phyloP scores from a whole-genome alignment of 2,797 vertebrate genomes.

The Simalia tracyae region DNA sequence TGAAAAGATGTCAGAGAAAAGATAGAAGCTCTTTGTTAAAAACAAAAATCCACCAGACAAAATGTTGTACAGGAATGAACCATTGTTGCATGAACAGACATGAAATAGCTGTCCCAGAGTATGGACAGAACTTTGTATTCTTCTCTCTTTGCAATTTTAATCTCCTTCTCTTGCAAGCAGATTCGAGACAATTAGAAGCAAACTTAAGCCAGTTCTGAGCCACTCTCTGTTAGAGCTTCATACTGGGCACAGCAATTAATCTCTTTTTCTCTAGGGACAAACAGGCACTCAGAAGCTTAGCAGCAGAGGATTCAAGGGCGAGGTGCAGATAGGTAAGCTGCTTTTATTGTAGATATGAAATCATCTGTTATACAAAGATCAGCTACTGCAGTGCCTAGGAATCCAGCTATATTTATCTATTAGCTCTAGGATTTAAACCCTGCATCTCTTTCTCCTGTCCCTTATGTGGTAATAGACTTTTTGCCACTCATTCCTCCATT shows the following conservation, averaged over 20 bases:
- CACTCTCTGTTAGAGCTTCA: not conserved
- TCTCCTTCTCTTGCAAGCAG: not conserved
- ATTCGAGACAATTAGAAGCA: not conserved
- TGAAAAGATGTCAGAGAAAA: conserved; percentile 46
- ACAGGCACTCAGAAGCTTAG: not conserved
- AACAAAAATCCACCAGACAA: conserved; percentile 24
- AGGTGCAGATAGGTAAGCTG: not conserved
- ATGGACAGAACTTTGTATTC: not conserved
- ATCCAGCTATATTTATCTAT: too few species aligned
- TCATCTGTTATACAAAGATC: too few species aligned
- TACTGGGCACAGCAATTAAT: not conserved
- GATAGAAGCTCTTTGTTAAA: conserved; percentile 32
- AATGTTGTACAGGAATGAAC: conserved; percentile 52
- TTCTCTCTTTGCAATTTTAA: not conserved
- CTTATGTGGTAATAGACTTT: not conserved
- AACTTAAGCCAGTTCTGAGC: not conserved
- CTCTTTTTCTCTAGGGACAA: not conserved
- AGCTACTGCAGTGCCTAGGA: too few species aligned
- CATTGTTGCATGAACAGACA: conserved; percentile 28
- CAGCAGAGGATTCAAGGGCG: not conserved
- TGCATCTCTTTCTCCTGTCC: too few species aligned
- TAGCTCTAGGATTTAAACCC: too few species aligned
- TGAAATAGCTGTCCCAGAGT: not conserved
- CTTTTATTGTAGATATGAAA: not conserved
- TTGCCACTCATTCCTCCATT: not conserved